phyloP scores from a whole-genome alignment of 1,140 invertebrate species.

The Caenorhabditis brenneri region DNA sequence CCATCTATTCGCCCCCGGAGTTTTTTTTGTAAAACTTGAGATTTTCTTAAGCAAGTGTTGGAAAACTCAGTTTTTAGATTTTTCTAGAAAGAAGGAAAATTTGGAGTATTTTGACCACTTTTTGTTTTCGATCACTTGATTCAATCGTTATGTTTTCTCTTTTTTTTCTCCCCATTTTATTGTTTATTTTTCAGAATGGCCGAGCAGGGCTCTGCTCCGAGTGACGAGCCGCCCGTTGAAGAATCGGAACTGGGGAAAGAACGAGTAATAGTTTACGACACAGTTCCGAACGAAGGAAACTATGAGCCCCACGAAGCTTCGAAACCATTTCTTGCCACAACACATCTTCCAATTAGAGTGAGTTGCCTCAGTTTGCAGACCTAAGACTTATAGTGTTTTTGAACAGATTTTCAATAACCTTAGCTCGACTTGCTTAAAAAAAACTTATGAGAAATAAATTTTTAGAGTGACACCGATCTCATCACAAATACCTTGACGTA shows the following conservation, averaged over 20 bases:
- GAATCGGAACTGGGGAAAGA: neutral
- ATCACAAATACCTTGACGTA: neutral
- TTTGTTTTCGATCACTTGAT: neutral
- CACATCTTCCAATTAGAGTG: conserved; percentile 1
- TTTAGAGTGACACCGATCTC: conserved; percentile 35
- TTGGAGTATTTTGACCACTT: neutral
- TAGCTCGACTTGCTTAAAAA: too few relatives aligned
- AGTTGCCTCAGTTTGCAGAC: too few relatives aligned
- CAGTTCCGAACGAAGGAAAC: neutral
- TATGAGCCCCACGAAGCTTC: neutral
- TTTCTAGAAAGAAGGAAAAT: too few relatives aligned
- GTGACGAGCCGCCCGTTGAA: neutral
- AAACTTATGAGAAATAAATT: too few relatives aligned
- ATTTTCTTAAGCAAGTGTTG: too few relatives aligned
- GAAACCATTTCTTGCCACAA: neutral
- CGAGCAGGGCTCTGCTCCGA: neutral
- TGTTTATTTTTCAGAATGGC: conserved; percentile 18
- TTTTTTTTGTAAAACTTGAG: too few relatives aligned
- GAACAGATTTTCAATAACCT: too few relatives aligned
- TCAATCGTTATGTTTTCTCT: neutral
- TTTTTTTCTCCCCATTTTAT: neutral
- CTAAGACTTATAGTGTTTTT: too few relatives aligned
- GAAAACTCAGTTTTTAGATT: too few relatives aligned
- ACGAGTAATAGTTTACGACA: neutral
- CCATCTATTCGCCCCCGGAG: too few relatives aligned